These are phyloP conservation scores for Idaea aversata DNA, from an alignment of 2,888 invertebrate species.

Conservation along the genomic window DNA sequence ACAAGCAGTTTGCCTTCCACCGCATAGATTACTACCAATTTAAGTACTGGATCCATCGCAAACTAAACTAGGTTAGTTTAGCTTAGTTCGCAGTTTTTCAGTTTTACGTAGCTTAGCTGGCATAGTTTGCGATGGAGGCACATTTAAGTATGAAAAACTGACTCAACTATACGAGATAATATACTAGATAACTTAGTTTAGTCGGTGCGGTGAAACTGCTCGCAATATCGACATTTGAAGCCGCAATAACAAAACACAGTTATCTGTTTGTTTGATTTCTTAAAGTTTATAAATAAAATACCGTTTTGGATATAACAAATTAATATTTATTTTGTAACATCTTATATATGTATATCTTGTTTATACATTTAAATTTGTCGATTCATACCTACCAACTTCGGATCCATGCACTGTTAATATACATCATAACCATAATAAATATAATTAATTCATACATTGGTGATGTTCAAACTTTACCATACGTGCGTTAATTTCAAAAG, in stretches of 20 bases:
- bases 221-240: no score
- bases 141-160: no score
- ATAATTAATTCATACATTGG: slow-evolving; percentile 17
- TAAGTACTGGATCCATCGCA: no score
- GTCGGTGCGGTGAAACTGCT: no score
- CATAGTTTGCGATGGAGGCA: no score
- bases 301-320: slow-evolving; percentile 36
- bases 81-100: no score
- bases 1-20: no score
- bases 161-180: no score
- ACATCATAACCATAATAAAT: slow-evolving; percentile 34
- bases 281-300: slow-evolving; percentile 21
- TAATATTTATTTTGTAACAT: slow-evolving; percentile 66
- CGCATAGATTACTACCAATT: no score
- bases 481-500: slow-evolving; percentile 29
- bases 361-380: slow-evolving; percentile 51
- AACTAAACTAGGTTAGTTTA: no score
- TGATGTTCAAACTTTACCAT: slow-evolving; percentile 10
- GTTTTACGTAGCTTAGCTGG: no score
- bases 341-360: slow-evolving; percentile 55
- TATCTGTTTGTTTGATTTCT: background rate
- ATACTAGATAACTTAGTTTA: no score
- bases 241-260: background rate
- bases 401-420: slow-evolving; percentile 52
- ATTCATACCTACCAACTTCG: slow-evolving; percentile 44